Conservation (phyloP, 2,113 vertebrate genomes). For the Pollachius pollachius region DNA sequence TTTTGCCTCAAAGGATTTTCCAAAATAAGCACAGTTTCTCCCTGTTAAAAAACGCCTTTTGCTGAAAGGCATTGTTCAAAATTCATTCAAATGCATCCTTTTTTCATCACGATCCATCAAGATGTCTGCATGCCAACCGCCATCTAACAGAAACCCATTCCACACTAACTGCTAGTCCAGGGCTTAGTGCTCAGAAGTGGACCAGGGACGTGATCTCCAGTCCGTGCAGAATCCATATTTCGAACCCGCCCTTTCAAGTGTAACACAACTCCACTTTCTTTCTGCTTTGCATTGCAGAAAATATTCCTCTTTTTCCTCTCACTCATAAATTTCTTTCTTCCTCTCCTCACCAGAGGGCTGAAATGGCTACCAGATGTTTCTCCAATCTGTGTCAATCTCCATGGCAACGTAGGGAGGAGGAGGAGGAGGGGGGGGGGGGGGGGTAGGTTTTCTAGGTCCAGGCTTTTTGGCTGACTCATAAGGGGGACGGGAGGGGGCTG, state of each 20-base stretch:
- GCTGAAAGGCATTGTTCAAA: too few relatives aligned
- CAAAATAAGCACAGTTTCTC: too few relatives aligned
- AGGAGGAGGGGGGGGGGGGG: not conserved
- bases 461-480: constrained; percentile 64
- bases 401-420: constrained; percentile 62
- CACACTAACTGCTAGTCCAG: too few relatives aligned
- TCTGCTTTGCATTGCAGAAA: constrained; percentile 91
- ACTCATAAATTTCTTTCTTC: constrained; percentile 83
- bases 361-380: constrained; percentile 95
- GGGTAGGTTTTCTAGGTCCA: constrained; percentile 70
- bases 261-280: constrained; percentile 75
- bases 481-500: constrained; percentile 21
- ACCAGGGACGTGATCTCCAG: too few relatives aligned
- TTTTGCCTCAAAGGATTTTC: too few relatives aligned
- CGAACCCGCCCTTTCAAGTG: constrained; percentile 59
- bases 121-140: too few relatives aligned
- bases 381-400: constrained; percentile 80
- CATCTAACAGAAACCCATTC: too few relatives aligned
- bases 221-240: constrained; percentile 51
- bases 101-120: too few relatives aligned
- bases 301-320: constrained; percentile 85
- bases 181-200: too few relatives aligned
- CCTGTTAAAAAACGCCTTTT: too few relatives aligned
- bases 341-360: constrained; percentile 64
- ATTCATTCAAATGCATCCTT: too few relatives aligned